phyloP scores from a whole-genome alignment of 2,888 invertebrate species.

The Neoaliturus tenellus region DNA sequence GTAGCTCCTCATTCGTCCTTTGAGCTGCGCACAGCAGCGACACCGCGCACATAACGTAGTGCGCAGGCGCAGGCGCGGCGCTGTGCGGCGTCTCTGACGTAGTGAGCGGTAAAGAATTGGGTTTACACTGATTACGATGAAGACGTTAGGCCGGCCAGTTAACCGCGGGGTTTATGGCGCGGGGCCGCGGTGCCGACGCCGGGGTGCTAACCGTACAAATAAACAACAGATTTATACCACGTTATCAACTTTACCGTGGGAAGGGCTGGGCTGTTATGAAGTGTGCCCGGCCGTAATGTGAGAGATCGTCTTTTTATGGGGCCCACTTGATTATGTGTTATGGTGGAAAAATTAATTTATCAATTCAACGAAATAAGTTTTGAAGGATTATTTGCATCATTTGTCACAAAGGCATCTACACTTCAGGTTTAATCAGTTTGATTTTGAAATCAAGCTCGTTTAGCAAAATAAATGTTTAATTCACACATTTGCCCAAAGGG shows the following conservation, averaged over 20 bases:
- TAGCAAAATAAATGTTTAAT: too few relatives aligned
- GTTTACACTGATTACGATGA: slow-evolving; percentile 36
- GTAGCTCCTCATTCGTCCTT: neutral
- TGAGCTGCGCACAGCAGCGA: neutral
- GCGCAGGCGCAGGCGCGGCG: neutral
- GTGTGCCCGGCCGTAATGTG: too few relatives aligned
- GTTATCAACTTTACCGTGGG: slow-evolving; percentile 24
- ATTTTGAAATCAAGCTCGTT: too few relatives aligned
- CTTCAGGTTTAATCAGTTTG: too few relatives aligned
- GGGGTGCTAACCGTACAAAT: slow-evolving; percentile 5
- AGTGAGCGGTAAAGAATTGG: slow-evolving; percentile 19
- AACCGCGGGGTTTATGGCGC: neutral
- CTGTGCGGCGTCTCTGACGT: neutral
- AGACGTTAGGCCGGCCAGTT: slow-evolving; percentile 15
- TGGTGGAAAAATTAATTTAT: too few relatives aligned
- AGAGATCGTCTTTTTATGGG: too few relatives aligned
- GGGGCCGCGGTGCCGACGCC: neutral
- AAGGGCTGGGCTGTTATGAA: neutral
- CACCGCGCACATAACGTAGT: neutral
- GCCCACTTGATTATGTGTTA: too few relatives aligned
- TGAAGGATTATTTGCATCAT: too few relatives aligned
- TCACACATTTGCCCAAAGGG: too few relatives aligned
- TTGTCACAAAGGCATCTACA: too few relatives aligned
- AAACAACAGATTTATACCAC: slow-evolving; percentile 19
- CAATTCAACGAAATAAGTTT: too few relatives aligned